Base-by-base conservation (phyloP, 2,797 vertebrate species). In the Manis pentadactyla region DNA sequence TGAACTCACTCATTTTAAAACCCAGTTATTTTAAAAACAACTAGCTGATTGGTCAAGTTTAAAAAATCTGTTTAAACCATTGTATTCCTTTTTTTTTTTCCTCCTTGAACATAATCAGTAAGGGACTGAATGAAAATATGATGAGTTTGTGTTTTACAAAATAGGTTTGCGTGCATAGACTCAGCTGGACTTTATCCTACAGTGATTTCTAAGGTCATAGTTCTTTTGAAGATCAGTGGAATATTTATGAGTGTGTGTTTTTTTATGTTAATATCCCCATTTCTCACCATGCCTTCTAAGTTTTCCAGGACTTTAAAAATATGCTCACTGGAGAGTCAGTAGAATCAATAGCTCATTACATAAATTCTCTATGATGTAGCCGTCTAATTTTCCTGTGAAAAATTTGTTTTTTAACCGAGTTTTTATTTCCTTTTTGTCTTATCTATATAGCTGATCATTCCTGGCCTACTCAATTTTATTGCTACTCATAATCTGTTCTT, bases 181-280 rank as follows among this genome's bases (percentile, higher is more conserved):
- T n/a, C 75, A 88, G 79, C 68, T 75, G 90, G 87, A 78, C 34
- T 78, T 81, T 51, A 34, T 61, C 71, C 79, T 78, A 53, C 34
- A 11, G 90, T 63, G 95, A 92, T 95, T 97, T 94, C 92, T 31
- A 75, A 95, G 73, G 93, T 66, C 68, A 27, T 15, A 37, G 34
- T 85, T 90, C 82, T 92, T 96, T 96, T 96, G 95, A 96, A 96
- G 90, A 92, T 82, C 17, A 25, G 57, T 92, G 95, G 91, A 95
- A 93, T 97, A 95, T 96, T 94, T 94, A 94, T 95, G 31, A 37
- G n/a, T 75, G 46, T 61, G 75, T 77, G 46, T 81, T n/a, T 90
- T 92, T 89, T 95, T 83, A 78, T 63, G 92, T 73, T 84, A 82
- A 93, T 69, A 93, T 91, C 68, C 83, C 90, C 82, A 97, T 0